phyloP scores from a whole-genome alignment of 2,888 invertebrate species.

The Neoascia interrupta region DNA sequence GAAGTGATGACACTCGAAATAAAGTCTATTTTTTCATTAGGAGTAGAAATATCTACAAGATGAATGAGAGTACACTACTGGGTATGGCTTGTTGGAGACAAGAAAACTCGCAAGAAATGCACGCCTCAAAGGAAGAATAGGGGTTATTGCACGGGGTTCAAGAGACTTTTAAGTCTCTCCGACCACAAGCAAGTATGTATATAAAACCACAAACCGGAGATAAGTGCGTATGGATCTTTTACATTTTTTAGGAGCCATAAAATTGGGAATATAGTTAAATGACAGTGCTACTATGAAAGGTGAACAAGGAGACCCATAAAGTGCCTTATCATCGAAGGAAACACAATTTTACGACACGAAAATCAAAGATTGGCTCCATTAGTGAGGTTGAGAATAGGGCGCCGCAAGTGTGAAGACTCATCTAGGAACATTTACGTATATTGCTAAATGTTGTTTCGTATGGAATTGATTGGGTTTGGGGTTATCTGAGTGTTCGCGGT shows the following conservation, averaged over 20 bases:
- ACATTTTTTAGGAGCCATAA: slow-evolving; percentile 30
- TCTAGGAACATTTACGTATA: too few species aligned
- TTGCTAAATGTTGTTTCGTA: background rate
- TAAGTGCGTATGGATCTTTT: slow-evolving; percentile 23
- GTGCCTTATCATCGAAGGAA: slow-evolving; percentile 37
- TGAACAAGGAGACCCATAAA: slow-evolving; percentile 36
- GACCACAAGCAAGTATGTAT: slow-evolving; percentile 53
- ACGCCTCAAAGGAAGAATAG: slow-evolving; percentile 2
- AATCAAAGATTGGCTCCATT: slow-evolving; percentile 60
- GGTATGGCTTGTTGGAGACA: too few species aligned
- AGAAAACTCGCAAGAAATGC: too few species aligned
- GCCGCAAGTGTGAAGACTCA: slow-evolving; percentile 17
- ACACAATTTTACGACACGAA: slow-evolving; percentile 52
- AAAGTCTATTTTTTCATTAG: slow-evolving; percentile 24
- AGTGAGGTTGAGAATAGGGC: slow-evolving; percentile 18
- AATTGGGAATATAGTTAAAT: slow-evolving; percentile 19
- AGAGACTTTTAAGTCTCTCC: slow-evolving; percentile 18
- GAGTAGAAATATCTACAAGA: slow-evolving; percentile 10
- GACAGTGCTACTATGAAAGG: slow-evolving; percentile 42
- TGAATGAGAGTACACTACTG: slow-evolving; percentile 34
- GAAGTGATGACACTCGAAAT: slow-evolving; percentile 64
- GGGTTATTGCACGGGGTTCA: slow-evolving; percentile 55
- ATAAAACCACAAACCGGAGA: too few species aligned
- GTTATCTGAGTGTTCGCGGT: background rate
- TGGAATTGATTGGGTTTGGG: background rate